Conservation (phyloP, 2,888 invertebrate species). For the Mythimna impura region DNA sequence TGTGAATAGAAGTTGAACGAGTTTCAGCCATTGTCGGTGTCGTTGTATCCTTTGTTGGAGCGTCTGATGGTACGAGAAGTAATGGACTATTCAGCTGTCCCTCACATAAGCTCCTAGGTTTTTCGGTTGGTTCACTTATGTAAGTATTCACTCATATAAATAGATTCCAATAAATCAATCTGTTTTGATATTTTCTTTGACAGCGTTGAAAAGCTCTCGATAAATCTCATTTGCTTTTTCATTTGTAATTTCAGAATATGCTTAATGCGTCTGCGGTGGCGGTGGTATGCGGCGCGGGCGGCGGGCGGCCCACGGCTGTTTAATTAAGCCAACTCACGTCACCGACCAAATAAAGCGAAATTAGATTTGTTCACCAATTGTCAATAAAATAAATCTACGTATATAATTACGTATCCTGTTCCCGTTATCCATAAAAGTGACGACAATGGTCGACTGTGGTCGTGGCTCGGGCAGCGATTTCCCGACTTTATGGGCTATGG, state of each 20-base stretch:
- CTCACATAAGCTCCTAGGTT: constrained; percentile 58
- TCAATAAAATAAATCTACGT: constrained; percentile 69
- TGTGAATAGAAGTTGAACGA: constrained; percentile 60
- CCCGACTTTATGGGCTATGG: constrained; percentile 71
- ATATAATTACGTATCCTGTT: constrained; percentile 76
- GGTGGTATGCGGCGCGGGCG: neutral
- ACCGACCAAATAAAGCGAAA: constrained; percentile 63
- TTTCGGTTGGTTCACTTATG: constrained; percentile 36
- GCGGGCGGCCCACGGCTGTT: constrained; percentile 27
- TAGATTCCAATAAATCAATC: constrained; percentile 28
- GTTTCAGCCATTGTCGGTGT: constrained; percentile 63
- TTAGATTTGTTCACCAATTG: constrained; percentile 68
- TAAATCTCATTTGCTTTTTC: constrained; percentile 18
- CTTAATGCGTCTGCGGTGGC: constrained; percentile 25
- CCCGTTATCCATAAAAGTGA: constrained; percentile 75
- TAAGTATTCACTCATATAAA: constrained; percentile 25
- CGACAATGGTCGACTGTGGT: constrained; percentile 69
- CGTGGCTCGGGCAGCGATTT: constrained; percentile 72
- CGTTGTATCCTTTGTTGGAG: constrained; percentile 64
- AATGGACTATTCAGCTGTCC: constrained; percentile 64
- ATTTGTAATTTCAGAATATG: constrained; percentile 14
- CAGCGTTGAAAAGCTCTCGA: neutral
- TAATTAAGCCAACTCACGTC: constrained; percentile 61
- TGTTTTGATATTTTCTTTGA: constrained; percentile 8
- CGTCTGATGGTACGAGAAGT: constrained; percentile 64